phyloP scores from a whole-genome alignment of 2,888 invertebrate genomes.

The Spatulosminthurus flaviceps region DNA sequence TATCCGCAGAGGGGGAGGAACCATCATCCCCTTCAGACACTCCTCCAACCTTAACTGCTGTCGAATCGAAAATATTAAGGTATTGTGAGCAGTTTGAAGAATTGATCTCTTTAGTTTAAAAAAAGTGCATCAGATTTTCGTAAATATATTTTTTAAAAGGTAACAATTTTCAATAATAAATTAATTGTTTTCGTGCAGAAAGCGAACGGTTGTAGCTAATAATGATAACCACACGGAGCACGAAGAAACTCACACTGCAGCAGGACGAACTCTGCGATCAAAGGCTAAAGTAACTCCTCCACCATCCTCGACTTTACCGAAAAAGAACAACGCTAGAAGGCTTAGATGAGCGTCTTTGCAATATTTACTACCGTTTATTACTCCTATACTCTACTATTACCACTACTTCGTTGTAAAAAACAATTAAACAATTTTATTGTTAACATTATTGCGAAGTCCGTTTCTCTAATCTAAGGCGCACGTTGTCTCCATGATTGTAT shows the following conservation, averaged over 20 bases:
- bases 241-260: constrained; percentile 12
- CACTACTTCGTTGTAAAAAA: constrained; percentile 24
- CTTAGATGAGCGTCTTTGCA: constrained; percentile 29
- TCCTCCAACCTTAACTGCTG: constrained; percentile 14
- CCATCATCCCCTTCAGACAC: constrained; percentile 7
- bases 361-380: too few species aligned
- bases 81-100: not conserved
- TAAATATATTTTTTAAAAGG: too few species aligned
- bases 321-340: constrained; percentile 32
- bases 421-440: constrained; percentile 5
- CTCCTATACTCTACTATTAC: not conserved
- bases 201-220: constrained; percentile 33
- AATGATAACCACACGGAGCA: constrained; percentile 41
- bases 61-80: constrained; percentile 37
- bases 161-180: not conserved
- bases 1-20: constrained; percentile 18
- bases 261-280: constrained; percentile 26
- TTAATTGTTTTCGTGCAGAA: constrained; percentile 19
- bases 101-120: not conserved
- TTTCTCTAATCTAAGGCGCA: not conserved
- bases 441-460: not conserved
- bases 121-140: too few species aligned
- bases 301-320: constrained; percentile 22
- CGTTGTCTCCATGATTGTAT: constrained; percentile 10
- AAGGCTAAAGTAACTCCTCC: not conserved